These are phyloP conservation scores for Gastracanthus pulcherrimus DNA, from an alignment of 2,888 invertebrate genomes.

Conservation along the genomic window DNA sequence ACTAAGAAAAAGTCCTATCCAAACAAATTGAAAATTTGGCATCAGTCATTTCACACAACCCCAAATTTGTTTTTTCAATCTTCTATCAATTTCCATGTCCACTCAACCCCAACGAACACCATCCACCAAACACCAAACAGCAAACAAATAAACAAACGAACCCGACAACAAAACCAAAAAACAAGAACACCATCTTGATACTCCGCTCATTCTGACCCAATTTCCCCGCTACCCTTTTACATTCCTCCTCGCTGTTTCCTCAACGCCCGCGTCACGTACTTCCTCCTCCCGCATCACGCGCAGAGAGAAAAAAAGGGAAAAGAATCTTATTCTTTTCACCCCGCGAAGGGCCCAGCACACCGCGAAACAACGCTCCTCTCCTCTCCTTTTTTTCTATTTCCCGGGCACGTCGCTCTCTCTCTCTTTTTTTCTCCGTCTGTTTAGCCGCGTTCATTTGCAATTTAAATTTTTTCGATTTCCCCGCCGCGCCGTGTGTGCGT, in stretches of 20 bases:
- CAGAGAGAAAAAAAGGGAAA: background rate
- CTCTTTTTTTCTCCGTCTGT: background rate
- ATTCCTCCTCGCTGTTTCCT: background rate
- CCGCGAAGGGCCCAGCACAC: background rate
- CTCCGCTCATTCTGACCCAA: conserved; percentile 21
- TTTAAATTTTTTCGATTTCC: conserved; percentile 54
- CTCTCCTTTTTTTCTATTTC: background rate
- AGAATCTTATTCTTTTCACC: background rate
- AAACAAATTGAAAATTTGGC: too few species aligned
- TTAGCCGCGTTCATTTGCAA: conserved; percentile 38
- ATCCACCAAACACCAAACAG: too few species aligned
- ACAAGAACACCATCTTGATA: background rate
- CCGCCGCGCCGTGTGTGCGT: background rate
- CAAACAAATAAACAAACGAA: background rate
- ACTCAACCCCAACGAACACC: too few species aligned
- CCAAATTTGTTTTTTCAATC: too few species aligned
- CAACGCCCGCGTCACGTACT: conserved; percentile 8
- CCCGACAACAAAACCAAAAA: too few species aligned
- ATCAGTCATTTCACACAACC: too few species aligned
- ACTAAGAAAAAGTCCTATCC: too few species aligned
- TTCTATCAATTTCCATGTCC: too few species aligned
- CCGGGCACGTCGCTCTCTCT: background rate
- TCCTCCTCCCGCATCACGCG: background rate
- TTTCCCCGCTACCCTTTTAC: background rate
- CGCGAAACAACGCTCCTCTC: background rate